Evolutionary conservation across 2,113 vertebrate species (phyloP), one percentile per base, ranked within the genome.

Genomic region (Megaleporinus macrocephalus): DNA sequence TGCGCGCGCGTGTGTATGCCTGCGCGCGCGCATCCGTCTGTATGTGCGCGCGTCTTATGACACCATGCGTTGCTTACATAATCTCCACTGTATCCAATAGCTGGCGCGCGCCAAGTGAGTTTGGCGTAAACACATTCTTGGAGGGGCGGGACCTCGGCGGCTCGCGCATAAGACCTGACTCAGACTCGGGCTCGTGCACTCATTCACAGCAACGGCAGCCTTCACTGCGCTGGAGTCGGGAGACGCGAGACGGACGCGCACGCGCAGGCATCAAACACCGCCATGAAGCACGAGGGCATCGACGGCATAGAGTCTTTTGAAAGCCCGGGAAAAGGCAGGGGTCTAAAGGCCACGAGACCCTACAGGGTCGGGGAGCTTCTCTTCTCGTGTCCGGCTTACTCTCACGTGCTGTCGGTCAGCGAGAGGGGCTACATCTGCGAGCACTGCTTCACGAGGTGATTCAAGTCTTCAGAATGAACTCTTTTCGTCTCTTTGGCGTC

Each of bases 401-500:
- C 93, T 0, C 93, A 57, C 77, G 96, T 98, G 83, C 91, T 99
- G 87, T 93, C 97, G 0, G 91, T 92, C 57, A 91, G 86, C 68
- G 96, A 98, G 91, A 93, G 96, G 73, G 95, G 96, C 65, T 88
- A 87, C 87, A 94, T 94, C 93, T 99, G 97, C 84, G 97, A 99
- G 30, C 82, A 89, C 91, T 99, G 97, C 95, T 96, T 99, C 88
- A 78, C 92, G 86, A 97, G 96, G 97, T 98, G 93, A 79, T 83
- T 29, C 0, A 16, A 10, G 29, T 69, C 65, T 12, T 41, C 33
- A 11, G 0, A 18, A 33, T 51, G 5, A 55, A 55, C 53, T 1
- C 2, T 1, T 2, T 5, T 55, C 53, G 5, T 2, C 47, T 47
- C 13, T 1, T 10, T 47, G 15, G 49, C 49, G 14, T 18, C 16